Percentiles rank a stretch among this genome's conserved stretches.
Evolutionary conservation across 2,888 invertebrate genomes (phyloP).

Genomic region (Pomacea canaliculata): DNA sequence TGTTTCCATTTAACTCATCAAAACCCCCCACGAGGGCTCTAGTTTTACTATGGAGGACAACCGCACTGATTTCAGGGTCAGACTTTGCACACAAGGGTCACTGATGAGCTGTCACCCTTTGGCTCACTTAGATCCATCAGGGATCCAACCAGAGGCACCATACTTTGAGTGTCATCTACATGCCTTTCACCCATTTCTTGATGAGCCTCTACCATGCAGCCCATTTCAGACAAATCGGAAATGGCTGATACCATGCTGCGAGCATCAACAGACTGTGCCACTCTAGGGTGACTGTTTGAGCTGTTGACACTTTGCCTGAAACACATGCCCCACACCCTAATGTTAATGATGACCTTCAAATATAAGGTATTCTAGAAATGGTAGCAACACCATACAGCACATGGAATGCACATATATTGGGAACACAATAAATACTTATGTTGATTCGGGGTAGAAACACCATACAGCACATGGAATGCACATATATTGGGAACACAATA

Average conservation of each 20-base stretch:
- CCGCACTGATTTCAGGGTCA: neutral
- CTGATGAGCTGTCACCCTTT: neutral
- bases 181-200: neutral
- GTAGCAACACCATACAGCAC: no score
- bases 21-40: neutral
- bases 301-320: slow-evolving; percentile 27
- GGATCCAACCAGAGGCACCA: slow-evolving; percentile 38
- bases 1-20: slow-evolving; percentile 4
- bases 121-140: slow-evolving; percentile 27
- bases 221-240: slow-evolving; percentile 17
- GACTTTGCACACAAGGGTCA: neutral
- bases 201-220: neutral
- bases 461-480: no score
- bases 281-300: slow-evolving; percentile 7
- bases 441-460: no score
- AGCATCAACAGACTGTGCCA: slow-evolving; percentile 17
- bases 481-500: no score
- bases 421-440: no score
- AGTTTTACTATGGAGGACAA: no score
- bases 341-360: neutral
- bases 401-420: no score
- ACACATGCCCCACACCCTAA: slow-evolving; percentile 5
- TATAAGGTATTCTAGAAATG: neutral
- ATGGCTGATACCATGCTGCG: slow-evolving; percentile 28
- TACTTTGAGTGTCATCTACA: slow-evolving; percentile 35